Base-by-base conservation (phyloP, 2,797 vertebrate species). In the Echiichthys vipera region DNA sequence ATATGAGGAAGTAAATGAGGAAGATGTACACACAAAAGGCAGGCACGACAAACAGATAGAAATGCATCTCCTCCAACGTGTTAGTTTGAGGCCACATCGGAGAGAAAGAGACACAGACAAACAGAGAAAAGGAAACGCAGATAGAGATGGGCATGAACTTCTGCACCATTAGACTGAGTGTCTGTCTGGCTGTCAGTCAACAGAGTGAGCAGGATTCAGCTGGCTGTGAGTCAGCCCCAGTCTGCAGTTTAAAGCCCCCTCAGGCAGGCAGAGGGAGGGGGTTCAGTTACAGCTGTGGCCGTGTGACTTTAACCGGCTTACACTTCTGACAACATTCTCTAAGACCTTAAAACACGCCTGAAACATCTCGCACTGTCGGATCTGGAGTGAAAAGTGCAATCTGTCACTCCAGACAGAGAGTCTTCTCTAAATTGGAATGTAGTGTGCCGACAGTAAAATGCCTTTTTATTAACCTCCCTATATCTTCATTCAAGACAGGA, bases 111-210 rank as follows among this genome's bases (percentile, higher is more conserved):
- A 36, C 8, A 14, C 8, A 14, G 18, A 74, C 49, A 51, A 29
- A 78, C 2, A 25, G 18, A 7, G 12, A 40, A 27, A 20, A 14
- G 18, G 29, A 78, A 43, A 58, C 32, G 59, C 18, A 57, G 62
- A 59, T 30, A 71, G 54, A 63, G 37, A 63, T 43, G 39, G 71
- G 65, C 72, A 55, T 81, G 63, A 73, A 66, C 74, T 80, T 75
- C 49, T 73, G 69, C 76, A 34, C 73, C 80, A 86, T 84, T 74
- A 75, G 40, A 77, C 78, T 54, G 71, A 80, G 63, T 68, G 80
- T 78, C 57, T 77, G 84, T 58, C 71, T 86, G 86, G 36, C 67
- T 77, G 83, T 86, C 85, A 84, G 50, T 81, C 74, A 78, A 77
- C 46, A 18, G 54, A 45, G 63, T 32, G 80, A 78, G 69, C 40